Evolutionary conservation across 2,888 invertebrate species (phyloP), one percentile per base, ranked within the genome.

Genomic region (Mechanitis messenoides): DNA sequence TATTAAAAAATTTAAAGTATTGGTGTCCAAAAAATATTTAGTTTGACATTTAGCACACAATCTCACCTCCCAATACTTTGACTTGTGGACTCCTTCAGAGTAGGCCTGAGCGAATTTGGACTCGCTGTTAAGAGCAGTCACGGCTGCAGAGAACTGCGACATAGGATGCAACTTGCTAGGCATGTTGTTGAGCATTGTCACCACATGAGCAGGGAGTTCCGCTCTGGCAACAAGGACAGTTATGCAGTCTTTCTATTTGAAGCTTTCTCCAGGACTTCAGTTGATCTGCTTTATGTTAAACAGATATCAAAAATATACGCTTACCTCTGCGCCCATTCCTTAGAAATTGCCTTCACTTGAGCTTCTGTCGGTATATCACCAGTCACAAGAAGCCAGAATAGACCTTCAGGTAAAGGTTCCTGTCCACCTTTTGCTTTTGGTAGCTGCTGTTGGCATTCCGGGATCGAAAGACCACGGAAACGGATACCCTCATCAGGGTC

Each of bases 401-500:
- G 91, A 69, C 93, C 95, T 80, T 95, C 95, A 3, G 95, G 95
- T 6, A 95, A 90, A 11, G 95, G 95, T 76, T 95, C 94, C 12
- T 90, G 85, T 4, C 95, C 94, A 12, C 92, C 92, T 63, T 91
- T 84, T 12, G 93, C 94, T 77, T 93, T 94, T 11, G 95, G 95
- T 61, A 95, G 87, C 67, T 92, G 79, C 72, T 94, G 90, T 79
- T 95, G 94, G 84, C 94, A 94, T 77, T 95, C 94, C 11, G 95
- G 95, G 78, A 98, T 98, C 58, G 97, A 96, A 76, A 95, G 93
- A 45, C 97, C 98, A 63, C 98, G 94, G 92, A 98, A 98, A 68
- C 97, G 91, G 85, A 98, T 98, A 69, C 98, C 98, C 84, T 98
- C 98, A 67, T 98, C 97, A 1, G 98, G 93, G 81, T 98, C 98